Conservation (phyloP, 1,140 invertebrate genomes). For the Diprion similis region DNA sequence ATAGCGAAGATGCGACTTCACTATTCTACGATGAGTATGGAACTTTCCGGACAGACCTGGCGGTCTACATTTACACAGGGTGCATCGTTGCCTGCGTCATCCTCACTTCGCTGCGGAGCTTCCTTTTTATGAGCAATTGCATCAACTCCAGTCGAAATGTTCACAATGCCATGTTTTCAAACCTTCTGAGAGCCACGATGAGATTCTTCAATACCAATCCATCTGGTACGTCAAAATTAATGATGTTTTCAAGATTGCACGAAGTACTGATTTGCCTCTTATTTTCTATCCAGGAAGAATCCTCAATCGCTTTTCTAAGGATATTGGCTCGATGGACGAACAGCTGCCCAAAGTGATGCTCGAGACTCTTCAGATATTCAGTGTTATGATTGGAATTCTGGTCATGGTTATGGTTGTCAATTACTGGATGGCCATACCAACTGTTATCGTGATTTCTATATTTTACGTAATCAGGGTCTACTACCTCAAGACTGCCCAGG, state of each 20-base stretch:
- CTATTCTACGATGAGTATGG: conserved; percentile 40
- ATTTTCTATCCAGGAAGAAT: conserved; percentile 63
- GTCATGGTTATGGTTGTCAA: conserved; percentile 65
- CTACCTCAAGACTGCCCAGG: conserved; percentile 70
- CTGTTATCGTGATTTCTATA: conserved; percentile 61
- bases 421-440: conserved; percentile 65
- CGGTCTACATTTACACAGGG: conserved; percentile 57
- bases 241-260: not conserved
- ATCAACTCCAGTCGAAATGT: conserved; percentile 81
- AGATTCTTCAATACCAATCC: conserved; percentile 64
- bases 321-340: conserved; percentile 85
- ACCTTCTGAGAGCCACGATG: conserved; percentile 77
- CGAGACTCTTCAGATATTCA: conserved; percentile 66
- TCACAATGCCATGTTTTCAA: conserved; percentile 85
- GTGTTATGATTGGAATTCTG: conserved; percentile 59
- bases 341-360: conserved; percentile 74
- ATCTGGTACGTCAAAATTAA: conserved; percentile 61
- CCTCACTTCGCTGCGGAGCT: conserved; percentile 66
- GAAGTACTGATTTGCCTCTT: conserved; percentile 28
- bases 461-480: conserved; percentile 65
- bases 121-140: conserved; percentile 80
- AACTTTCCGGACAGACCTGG: conserved; percentile 30
- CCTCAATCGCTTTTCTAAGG: conserved; percentile 83
- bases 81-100: conserved; percentile 51
- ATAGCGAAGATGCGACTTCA: not conserved